Base-by-base conservation (phyloP, 2,113 vertebrate genomes). In the Aplodontia rufa region DNA sequence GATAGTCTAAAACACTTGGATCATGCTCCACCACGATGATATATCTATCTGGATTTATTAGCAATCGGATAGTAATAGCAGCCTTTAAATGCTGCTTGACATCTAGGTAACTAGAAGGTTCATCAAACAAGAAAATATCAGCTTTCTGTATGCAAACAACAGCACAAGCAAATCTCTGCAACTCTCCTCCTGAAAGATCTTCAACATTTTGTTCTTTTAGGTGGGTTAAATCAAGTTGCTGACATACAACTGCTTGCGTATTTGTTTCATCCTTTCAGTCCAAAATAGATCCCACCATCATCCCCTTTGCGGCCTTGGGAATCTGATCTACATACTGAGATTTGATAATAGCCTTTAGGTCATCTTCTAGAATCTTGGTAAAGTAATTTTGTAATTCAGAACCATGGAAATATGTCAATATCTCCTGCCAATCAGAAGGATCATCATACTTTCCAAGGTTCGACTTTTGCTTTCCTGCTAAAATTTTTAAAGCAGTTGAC, bases 41-140 rank as follows among this genome's bases (percentile, higher is more conserved):
- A 96, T 99, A 99, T 96, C 99, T 99, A 99, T 99, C 99, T 58
- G 99, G 99, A 68, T 99, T 99, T 98, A 99, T 99, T 95, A 99
- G 98, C 1, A 99, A 99, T 95, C 99, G 99, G 96, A 99, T 99
- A 93, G 99, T 99, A 97, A 99, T 99, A 97, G 99, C 99, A 91
- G 99, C 99, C 97, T 99, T 99, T 98, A 99, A 98, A 89, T 99
- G 99, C 98, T 99, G 99, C 94, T 99, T 99, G 84, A 99, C 99
- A 96, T 99, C 99, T 90, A 99, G 98, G 96, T 99, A 99, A 98
- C 99, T 99, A 97, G 99, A 99, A 91, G 99, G 99, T 86, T 99
- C 99, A 93, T 99, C 99, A 96, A 99, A 99, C 99, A 99, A 99
- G 93, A 99, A 99, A 96, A 99, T 99, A 98, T 99, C 99, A 95